Conservation (phyloP, 2,113 vertebrate genomes). For the Marcusenius ussheri region DNA sequence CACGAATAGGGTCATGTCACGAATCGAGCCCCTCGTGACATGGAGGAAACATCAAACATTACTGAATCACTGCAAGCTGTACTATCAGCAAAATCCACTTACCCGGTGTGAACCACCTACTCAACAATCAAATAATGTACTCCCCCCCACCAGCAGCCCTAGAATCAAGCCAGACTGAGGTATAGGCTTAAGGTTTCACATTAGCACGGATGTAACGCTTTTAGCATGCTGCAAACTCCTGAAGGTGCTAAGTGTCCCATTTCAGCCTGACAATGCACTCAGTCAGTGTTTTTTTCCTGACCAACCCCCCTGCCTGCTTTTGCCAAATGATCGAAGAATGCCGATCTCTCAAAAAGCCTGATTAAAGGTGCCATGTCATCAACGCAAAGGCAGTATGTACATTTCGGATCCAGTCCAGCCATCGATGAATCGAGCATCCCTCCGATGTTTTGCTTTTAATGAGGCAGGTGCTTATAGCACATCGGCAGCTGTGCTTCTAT, state of each 20-base stretch:
- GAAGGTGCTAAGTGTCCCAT: background rate
- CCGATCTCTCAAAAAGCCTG: background rate
- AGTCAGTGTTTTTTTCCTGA: background rate
- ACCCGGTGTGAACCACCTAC: background rate
- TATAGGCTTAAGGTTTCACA: background rate
- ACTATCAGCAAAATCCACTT: background rate
- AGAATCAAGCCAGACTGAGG: background rate
- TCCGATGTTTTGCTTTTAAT: slow-evolving; percentile 21
- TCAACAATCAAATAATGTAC: background rate
- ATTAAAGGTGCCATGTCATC: background rate
- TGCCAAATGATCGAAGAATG: background rate
- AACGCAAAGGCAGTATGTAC: background rate
- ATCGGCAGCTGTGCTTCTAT: slow-evolving; percentile 13
- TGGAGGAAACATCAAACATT: background rate
- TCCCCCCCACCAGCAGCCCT: background rate
- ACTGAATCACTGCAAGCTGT: background rate
- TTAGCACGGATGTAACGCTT: background rate
- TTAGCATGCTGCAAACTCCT: background rate
- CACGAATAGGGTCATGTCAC: background rate
- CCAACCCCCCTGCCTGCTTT: background rate
- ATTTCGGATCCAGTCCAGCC: background rate
- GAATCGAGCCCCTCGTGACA: background rate
- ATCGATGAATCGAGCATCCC: background rate
- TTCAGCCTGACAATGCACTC: background rate
- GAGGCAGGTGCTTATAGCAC: slow-evolving; percentile 15